phyloP scores from a whole-genome alignment of 2,888 invertebrate genomes.

The Napeogenes sylphis region DNA sequence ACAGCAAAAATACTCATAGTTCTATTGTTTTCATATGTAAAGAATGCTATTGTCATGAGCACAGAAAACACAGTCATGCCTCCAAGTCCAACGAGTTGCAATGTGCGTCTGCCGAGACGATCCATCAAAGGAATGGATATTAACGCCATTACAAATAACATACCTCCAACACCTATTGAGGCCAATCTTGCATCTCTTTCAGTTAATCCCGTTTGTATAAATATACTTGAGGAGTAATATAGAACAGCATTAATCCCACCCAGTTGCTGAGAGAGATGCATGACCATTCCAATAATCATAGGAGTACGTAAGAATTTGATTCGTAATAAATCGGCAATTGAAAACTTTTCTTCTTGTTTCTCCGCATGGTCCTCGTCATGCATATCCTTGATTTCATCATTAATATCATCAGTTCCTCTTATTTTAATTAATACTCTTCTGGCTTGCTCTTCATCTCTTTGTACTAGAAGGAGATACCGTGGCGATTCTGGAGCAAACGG shows the following conservation, averaged over 20 bases:
- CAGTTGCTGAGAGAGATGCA: constrained; percentile 73
- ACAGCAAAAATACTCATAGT: constrained; percentile 72
- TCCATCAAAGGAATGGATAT: constrained; percentile 87
- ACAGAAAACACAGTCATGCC: constrained; percentile 86
- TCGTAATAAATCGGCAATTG: constrained; percentile 57
- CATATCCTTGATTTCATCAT: constrained; percentile 72
- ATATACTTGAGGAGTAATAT: constrained; percentile 84
- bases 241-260: constrained; percentile 79
- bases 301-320: constrained; percentile 59
- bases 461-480: constrained; percentile 60
- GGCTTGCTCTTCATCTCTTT: constrained; percentile 62
- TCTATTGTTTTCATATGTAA: constrained; percentile 58
- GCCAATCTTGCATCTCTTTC: constrained; percentile 80
- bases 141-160: constrained; percentile 85
- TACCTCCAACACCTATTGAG: constrained; percentile 83
- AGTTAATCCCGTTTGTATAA: constrained; percentile 79
- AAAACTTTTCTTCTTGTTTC: constrained; percentile 63
- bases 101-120: constrained; percentile 81
- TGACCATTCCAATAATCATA: constrained; percentile 68
- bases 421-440: constrained; percentile 55
- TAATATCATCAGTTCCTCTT: constrained; percentile 60
- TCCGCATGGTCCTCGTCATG: constrained; percentile 66
- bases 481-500: constrained; percentile 69
- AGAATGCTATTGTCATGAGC: constrained; percentile 80
- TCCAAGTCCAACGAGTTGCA: constrained; percentile 83